These are phyloP conservation scores for Heterodera schachtii DNA, from an alignment of 1,140 invertebrate species.

Conservation along the genomic window DNA sequence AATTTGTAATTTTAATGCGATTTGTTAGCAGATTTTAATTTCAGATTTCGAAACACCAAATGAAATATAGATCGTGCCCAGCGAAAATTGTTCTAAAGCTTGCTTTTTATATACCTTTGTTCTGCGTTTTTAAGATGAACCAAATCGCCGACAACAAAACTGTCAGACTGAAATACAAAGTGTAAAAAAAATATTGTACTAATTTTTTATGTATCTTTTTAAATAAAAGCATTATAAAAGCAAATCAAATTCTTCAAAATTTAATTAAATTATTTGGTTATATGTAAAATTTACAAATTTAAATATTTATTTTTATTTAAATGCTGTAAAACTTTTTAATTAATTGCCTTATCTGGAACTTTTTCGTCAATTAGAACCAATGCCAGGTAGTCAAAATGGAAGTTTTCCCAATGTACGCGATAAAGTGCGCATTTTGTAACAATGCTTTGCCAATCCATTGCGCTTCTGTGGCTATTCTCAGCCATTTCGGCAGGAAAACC, in stretches of 20 bases:
- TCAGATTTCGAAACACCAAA: too few relatives aligned
- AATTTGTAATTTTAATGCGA: too few relatives aligned
- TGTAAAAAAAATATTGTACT: too few relatives aligned
- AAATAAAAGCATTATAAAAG: too few relatives aligned
- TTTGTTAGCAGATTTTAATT: too few relatives aligned
- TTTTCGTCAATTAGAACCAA: conserved; percentile 3
- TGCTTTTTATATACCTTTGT: background rate
- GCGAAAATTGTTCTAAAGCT: too few relatives aligned
- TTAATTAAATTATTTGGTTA: too few relatives aligned
- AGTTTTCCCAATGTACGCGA: conserved; percentile 4
- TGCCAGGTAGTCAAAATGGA: conserved; percentile 11
- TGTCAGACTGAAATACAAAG: background rate
- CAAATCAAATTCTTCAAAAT: too few relatives aligned
- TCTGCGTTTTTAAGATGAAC: background rate
- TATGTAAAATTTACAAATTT: too few relatives aligned
- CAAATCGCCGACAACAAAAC: background rate
- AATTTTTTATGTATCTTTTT: too few relatives aligned
- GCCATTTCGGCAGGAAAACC: conserved; percentile 17
- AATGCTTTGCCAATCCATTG: conserved; percentile 19
- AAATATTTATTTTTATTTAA: background rate
- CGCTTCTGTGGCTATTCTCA: background rate
- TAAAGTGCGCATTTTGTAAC: conserved; percentile 11
- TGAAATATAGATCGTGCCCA: too few relatives aligned
- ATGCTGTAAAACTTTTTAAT: too few relatives aligned
- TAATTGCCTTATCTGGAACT: background rate